Evolutionary conservation across 2,888 invertebrate genomes (phyloP), one percentile per base, ranked within the genome.

Genomic region (Pandemis heparana): DNA sequence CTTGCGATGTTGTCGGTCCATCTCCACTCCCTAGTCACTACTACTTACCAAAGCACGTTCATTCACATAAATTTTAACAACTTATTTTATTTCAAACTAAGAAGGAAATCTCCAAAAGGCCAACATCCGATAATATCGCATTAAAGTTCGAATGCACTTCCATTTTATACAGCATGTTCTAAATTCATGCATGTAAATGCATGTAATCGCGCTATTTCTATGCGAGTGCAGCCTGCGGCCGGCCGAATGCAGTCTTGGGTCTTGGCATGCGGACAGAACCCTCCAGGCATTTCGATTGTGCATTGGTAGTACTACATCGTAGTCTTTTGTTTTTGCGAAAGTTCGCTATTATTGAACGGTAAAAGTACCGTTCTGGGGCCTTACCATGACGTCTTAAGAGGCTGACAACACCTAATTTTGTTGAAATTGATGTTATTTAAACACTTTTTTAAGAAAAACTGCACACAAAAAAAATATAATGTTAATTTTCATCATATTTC

Each of bases 91-190:
- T 5, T n/a, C 7, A 14, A n/a, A 48, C 7, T 32, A 32, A 32
- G 23, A 32, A 32, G 23, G 23, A 32, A 32, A 32, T 32, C 23
- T 32, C 23, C n/a, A 5, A 48, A 48, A 48, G 5, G 48, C 48
- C 48, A 6, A 48, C n/a, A 48, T 48, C 48, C 14, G n/a, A 1
- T 48, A 48, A 48, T 48, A 6, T 6, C 7, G 7, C n/a, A 16
- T 48, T 48, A 3, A 16, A 48, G 48, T 48, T 48, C n/a, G n/a
- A 48, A 48, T n/a, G 48, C 48, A 48, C n/a, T 14, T n/a, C 7
- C 48, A 48, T 48, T 48, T 48, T 48, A 48, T 48, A 48, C 48
- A n/a, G 48, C 48, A 48, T 48, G 48, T 48, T n/a, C 43, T 43
- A 12, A 4, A 12, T 10, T 3, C 43, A 43, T 43, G 43, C 43